Evolutionary conservation across 64 coral and sea anemone genomes (phyloP), one percentile per base, ranked within the genome.

Genomic region (Montipora sp.): DNA sequence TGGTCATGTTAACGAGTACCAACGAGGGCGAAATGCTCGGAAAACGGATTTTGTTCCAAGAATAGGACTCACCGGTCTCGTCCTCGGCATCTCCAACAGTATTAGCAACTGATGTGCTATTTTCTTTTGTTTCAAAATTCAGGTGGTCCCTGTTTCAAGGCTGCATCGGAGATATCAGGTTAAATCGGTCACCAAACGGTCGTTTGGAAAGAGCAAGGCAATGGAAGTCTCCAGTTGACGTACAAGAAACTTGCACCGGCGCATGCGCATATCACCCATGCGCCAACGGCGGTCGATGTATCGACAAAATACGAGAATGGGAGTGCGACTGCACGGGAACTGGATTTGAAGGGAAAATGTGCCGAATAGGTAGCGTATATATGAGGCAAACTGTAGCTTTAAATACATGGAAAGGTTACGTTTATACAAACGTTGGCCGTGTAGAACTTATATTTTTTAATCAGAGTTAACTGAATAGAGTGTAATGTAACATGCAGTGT

Each of bases 281-380:
- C 48, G 10, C 13, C 19, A 93, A 93, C 78, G 59, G 47, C 13
- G 91, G 91, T 8, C 73, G 22, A 13, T 93, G 91, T 51, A 73
- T 93, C 13, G 84, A 93, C 73, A 66, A 19, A 14, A 92, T 92
- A 47, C 19, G 55, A 48, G 19, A 63, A 7, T 77, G n/a, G 19
- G 91, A 93, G 5, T 93, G 91, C 73, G 91, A 93, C 75, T 93
- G 91, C 14, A 66, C 59, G 21, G 91, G 75, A n/a, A 93, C 75
- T 93, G 91, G 83, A 75, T 87, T 80, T 61, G 83, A 93, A 67
- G 91, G 91, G 18, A 4, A 57, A 8, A 47, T 49, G 7, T 93
- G 91, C 51, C 6, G 12, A 66, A 84, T 8, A 48, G 67, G 90
- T 92, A 74, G 84, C 23, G 57, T 9, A 65, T 14, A 13, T 36